A percentile compares a stretch with the other conserved stretches of the same genome.
phyloP scores from a whole-genome alignment of 1,140 invertebrate genomes.

The Plutomurus gul region DNA sequence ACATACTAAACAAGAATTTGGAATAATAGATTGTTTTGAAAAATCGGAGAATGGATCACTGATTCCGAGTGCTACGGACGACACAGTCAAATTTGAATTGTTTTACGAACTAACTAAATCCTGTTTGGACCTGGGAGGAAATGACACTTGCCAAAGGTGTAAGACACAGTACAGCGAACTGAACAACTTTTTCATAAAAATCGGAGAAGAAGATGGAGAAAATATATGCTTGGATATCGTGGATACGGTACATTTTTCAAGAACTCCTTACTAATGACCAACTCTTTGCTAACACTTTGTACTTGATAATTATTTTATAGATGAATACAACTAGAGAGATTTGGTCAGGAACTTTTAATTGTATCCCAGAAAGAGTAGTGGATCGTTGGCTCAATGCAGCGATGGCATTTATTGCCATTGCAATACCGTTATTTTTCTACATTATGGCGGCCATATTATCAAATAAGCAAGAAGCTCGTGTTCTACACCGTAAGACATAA shows the following conservation, averaged over 20 bases:
- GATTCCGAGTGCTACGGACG: slow-evolving; percentile 10
- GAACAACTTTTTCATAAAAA: slow-evolving; percentile 46
- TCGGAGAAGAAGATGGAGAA: slow-evolving; percentile 42
- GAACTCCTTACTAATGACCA: background rate
- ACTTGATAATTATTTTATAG: slow-evolving; percentile 31
- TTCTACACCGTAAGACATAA: slow-evolving; percentile 52
- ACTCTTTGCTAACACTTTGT: too few species aligned
- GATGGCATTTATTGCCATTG: slow-evolving; percentile 30
- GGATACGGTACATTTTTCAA: slow-evolving; percentile 41
- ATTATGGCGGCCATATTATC: slow-evolving; percentile 14
- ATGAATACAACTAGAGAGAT: slow-evolving; percentile 51
- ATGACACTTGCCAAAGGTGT: slow-evolving; percentile 41
- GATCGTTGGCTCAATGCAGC: slow-evolving; percentile 34
- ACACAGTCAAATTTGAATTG: slow-evolving; percentile 31
- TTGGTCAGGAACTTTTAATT: slow-evolving; percentile 46
- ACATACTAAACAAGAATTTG: background rate
- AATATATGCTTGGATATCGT: slow-evolving; percentile 52
- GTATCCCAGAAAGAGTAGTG: slow-evolving; percentile 30
- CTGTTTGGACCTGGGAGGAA: slow-evolving; percentile 26
- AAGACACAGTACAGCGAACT: slow-evolving; percentile 35
- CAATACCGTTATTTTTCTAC: slow-evolving; percentile 48
- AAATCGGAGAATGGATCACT: slow-evolving; percentile 29
- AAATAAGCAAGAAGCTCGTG: slow-evolving; percentile 44
- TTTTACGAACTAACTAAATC: slow-evolving; percentile 28
- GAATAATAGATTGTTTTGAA: slow-evolving; percentile 34